Percentiles rank a stretch among this genome's conserved stretches.
Conservation (phyloP, 2,888 invertebrate genomes). For the Metellina segmentata region DNA sequence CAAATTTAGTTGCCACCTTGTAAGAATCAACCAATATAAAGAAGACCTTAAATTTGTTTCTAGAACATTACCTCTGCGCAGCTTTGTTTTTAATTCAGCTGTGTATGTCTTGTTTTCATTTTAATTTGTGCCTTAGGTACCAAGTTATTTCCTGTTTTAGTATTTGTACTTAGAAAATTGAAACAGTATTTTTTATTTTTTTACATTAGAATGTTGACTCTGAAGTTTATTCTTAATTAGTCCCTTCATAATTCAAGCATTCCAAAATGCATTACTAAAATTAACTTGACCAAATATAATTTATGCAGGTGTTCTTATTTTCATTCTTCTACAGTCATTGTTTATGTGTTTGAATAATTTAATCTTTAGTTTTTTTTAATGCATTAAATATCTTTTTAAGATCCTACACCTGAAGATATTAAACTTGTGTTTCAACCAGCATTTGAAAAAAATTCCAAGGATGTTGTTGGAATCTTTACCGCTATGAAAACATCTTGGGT, state of each 20-base stretch:
- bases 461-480: constrained; percentile 68
- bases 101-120: background rate
- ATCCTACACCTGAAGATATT: constrained; percentile 21
- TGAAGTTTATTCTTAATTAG: too few species aligned
- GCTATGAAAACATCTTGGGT: constrained; percentile 68
- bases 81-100: background rate
- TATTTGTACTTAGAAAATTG: too few species aligned
- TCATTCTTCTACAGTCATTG: background rate
- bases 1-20: too few species aligned
- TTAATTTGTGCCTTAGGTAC: too few species aligned
- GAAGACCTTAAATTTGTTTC: background rate
- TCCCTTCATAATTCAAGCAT: too few species aligned
- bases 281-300: background rate
- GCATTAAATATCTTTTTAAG: background rate
- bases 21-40: too few species aligned
- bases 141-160: background rate
- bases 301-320: background rate
- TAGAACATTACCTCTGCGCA: background rate
- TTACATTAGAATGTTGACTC: background rate
- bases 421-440: constrained; percentile 48
- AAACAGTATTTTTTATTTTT: background rate
- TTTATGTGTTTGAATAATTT: background rate
- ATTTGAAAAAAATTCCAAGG: constrained; percentile 40
- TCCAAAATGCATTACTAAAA: too few species aligned
- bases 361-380: background rate